phyloP scores from a whole-genome alignment of 2,888 invertebrate genomes.

The Erebia aethiops region DNA sequence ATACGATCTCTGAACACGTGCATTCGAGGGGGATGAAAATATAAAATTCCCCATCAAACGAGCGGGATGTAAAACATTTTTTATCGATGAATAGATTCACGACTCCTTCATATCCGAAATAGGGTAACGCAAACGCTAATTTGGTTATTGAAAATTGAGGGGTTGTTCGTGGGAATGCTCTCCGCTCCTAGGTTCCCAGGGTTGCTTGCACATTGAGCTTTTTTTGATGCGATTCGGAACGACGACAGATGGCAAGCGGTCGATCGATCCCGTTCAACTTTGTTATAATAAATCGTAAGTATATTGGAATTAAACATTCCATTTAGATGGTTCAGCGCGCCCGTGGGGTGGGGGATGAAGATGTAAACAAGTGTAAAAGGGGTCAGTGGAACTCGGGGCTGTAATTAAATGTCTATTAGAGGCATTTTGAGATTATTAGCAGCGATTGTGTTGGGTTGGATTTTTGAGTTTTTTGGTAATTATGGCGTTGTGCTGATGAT shows the following conservation, averaged over 20 bases:
- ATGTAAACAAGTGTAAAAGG: conserved; percentile 83
- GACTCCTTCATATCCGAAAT: conserved; percentile 83
- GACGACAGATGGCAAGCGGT: conserved; percentile 82
- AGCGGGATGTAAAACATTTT: conserved; percentile 71
- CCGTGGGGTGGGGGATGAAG: conserved; percentile 73
- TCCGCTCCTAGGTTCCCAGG: conserved; percentile 86
- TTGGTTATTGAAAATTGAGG: conserved; percentile 84
- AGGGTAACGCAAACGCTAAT: conserved; percentile 84
- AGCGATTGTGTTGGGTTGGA: conserved; percentile 63
- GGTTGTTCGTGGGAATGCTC: conserved; percentile 87
- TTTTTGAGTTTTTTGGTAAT: conserved; percentile 64
- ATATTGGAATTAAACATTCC: conserved; percentile 81
- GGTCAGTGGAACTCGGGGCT: conserved; percentile 77
- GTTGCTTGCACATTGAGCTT: conserved; percentile 81
- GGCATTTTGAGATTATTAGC: conserved; percentile 75
- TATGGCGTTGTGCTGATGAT: conserved; percentile 54
- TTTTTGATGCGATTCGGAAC: conserved; percentile 80
- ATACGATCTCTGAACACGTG: conserved; percentile 81
- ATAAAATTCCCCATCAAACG: conserved; percentile 48
- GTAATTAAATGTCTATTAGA: conserved; percentile 82
- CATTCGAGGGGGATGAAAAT: conserved; percentile 80
- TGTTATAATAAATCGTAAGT: conserved; percentile 80
- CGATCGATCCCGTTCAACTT: conserved; percentile 76
- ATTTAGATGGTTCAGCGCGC: conserved; percentile 79
- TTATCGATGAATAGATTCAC: conserved; percentile 82